A percentile compares a stretch with the other conserved stretches of the same genome.
phyloP scores from a whole-genome alignment of 2,113 vertebrate species.

The Mobula hypostoma region DNA sequence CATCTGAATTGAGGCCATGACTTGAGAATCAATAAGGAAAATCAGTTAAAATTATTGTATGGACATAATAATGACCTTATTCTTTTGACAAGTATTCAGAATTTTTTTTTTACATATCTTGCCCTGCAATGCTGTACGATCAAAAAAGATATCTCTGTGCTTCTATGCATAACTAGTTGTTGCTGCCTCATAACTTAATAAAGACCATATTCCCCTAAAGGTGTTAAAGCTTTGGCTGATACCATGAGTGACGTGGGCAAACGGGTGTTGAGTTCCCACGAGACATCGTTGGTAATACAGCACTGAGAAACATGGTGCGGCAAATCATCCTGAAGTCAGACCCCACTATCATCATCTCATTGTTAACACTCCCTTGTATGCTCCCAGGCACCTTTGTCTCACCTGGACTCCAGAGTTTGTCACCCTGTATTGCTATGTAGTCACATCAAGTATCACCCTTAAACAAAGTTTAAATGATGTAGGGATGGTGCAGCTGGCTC shows the following conservation, averaged over 20 bases:
- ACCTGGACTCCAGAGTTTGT: background rate
- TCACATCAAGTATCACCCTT: background rate
- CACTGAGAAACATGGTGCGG: no score
- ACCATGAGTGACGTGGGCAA: background rate
- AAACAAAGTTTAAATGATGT: no score
- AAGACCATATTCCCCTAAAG: background rate
- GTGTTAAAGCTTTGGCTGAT: background rate
- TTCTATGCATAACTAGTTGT: background rate
- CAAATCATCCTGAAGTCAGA: background rate
- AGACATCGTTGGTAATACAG: background rate
- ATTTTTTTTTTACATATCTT: background rate
- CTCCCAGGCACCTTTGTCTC: background rate
- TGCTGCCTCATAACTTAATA: background rate
- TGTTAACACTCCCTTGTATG: background rate
- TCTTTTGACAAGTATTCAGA: background rate
- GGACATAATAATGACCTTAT: background rate
- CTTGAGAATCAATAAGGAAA: background rate
- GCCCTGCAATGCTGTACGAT: background rate
- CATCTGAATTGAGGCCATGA: background rate
- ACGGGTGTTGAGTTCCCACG: background rate
- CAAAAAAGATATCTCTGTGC: background rate
- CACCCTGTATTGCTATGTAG: background rate
- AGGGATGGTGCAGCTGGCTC: no score
- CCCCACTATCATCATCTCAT: background rate
- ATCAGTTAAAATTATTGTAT: constrained; percentile 35